A percentile compares a stretch with the other conserved stretches of the same genome.
Evolutionary conservation across 2,797 vertebrate species (phyloP).

Genomic region (Toxotes lorentzi): DNA sequence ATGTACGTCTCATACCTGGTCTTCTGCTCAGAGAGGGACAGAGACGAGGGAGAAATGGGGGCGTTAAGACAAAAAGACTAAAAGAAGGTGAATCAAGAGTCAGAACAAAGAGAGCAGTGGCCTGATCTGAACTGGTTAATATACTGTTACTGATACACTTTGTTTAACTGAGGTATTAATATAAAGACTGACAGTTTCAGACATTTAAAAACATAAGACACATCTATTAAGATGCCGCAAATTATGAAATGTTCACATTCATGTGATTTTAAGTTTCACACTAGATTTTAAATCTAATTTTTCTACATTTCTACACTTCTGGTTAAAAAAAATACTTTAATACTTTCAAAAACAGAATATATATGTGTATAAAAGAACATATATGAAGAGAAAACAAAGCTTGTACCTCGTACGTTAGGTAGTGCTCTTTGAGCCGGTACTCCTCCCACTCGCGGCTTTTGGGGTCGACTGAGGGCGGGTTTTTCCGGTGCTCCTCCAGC

Average conservation of each 20-base stretch:
- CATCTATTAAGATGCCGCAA: neutral
- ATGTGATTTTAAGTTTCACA: neutral
- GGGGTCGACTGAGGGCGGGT: conserved; percentile 87
- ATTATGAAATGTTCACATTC: neutral
- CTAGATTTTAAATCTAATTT: neutral
- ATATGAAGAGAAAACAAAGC: neutral
- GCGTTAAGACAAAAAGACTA: neutral
- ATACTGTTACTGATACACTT: neutral
- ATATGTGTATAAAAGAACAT: neutral
- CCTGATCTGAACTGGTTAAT: neutral
- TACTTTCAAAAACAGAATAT: neutral
- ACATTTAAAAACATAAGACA: neutral
- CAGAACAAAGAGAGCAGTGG: neutral
- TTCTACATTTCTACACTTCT: too few relatives aligned
- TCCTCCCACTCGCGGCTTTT: conserved; percentile 96
- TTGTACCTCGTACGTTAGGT: conserved; percentile 95
- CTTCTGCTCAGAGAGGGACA: conserved; percentile 85
- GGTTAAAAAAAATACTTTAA: neutral
- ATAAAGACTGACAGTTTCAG: neutral
- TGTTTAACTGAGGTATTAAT: neutral
- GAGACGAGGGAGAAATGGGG: neutral
- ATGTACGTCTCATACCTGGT: conserved; percentile 96
- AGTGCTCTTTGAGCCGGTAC: conserved; percentile 96
- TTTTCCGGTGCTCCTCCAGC: conserved; percentile 93
- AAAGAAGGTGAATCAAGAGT: neutral